Conservation (phyloP, 2,797 vertebrate species). For the Hydrocynus forskahlii region DNA sequence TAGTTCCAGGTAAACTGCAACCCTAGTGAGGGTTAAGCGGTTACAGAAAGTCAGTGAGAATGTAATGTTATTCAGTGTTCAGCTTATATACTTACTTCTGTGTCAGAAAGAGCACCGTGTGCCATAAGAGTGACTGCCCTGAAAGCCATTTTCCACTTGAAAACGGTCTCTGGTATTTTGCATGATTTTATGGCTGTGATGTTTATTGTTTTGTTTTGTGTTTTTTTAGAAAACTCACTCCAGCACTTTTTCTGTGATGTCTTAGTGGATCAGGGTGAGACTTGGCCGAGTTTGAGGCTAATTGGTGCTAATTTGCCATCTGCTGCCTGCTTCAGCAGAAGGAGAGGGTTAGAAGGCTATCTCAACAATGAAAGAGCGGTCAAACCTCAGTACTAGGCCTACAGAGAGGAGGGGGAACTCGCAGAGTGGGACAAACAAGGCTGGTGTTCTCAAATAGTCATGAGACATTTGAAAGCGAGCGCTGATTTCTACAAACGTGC, state of each 20-base stretch:
- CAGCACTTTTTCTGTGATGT: slow-evolving; percentile 33
- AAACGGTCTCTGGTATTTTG: slow-evolving; percentile 3
- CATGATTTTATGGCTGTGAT: slow-evolving; percentile 35
- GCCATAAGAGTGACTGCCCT: neutral
- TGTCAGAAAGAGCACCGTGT: neutral
- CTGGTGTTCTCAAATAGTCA: slow-evolving; percentile 29
- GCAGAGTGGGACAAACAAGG: neutral
- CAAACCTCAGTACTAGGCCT: slow-evolving; percentile 12
- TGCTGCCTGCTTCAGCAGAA: slow-evolving; percentile 52
- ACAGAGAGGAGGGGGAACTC: neutral
- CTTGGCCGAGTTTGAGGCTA: slow-evolving; percentile 54
- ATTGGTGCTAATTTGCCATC: slow-evolving; percentile 59
- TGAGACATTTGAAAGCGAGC: slow-evolving; percentile 12
- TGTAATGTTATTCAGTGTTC: no score
- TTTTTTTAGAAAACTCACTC: slow-evolving; percentile 35
- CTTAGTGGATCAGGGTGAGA: slow-evolving; percentile 42
- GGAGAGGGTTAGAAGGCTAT: slow-evolving; percentile 36
- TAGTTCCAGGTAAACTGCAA: no score
- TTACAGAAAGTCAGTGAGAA: no score
- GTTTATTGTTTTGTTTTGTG: neutral
- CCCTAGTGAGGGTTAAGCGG: no score
- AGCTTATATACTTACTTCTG: no score
- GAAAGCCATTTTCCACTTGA: neutral
- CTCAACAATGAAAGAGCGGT: slow-evolving; percentile 9
- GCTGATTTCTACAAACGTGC: slow-evolving; percentile 12